Percentiles rank a stretch among this genome's conserved stretches.
These are phyloP conservation scores for Salpingus planirostris DNA, from an alignment of 2,888 invertebrate species.

Conservation along the genomic window DNA sequence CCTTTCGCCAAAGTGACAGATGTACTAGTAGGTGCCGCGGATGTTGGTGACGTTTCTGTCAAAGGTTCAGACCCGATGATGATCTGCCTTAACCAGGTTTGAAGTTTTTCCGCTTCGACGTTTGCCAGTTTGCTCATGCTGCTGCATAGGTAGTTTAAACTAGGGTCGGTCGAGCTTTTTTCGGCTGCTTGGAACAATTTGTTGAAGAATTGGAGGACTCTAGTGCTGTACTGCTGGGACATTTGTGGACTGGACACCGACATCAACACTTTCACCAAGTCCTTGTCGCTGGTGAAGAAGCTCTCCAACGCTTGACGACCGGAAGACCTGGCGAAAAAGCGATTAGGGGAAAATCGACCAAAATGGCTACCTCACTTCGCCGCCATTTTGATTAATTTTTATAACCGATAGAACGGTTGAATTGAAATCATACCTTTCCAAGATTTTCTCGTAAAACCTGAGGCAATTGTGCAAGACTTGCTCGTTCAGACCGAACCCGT, in stretches of 20 bases:
- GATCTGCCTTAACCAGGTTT: slow-evolving; percentile 57
- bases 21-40: slow-evolving; percentile 40
- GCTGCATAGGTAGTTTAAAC: slow-evolving; percentile 56
- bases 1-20: slow-evolving; percentile 41
- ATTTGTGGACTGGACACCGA: slow-evolving; percentile 70
- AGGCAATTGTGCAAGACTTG: slow-evolving; percentile 58
- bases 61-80: slow-evolving; percentile 51
- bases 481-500: no score
- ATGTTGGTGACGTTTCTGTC: no score
- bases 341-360: no score
- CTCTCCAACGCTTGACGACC: slow-evolving; percentile 75
- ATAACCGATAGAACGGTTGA: no score
- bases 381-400: no score
- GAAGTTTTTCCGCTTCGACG: slow-evolving; percentile 54
- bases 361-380: no score
- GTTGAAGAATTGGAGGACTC: slow-evolving; percentile 73
- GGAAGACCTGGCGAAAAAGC: no score
- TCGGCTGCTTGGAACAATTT: slow-evolving; percentile 59
- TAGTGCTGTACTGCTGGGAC: slow-evolving; percentile 61
- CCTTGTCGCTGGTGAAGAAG: slow-evolving; percentile 65
- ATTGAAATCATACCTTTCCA: no score
- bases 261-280: slow-evolving; percentile 69
- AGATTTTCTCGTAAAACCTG: slow-evolving; percentile 76
- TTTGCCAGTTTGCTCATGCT: slow-evolving; percentile 58
- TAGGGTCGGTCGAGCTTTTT: slow-evolving; percentile 52